A percentile compares a stretch with the other conserved stretches of the same genome.
Conservation (phyloP, 2,888 invertebrate species). For the Mythimna lalbum region DNA sequence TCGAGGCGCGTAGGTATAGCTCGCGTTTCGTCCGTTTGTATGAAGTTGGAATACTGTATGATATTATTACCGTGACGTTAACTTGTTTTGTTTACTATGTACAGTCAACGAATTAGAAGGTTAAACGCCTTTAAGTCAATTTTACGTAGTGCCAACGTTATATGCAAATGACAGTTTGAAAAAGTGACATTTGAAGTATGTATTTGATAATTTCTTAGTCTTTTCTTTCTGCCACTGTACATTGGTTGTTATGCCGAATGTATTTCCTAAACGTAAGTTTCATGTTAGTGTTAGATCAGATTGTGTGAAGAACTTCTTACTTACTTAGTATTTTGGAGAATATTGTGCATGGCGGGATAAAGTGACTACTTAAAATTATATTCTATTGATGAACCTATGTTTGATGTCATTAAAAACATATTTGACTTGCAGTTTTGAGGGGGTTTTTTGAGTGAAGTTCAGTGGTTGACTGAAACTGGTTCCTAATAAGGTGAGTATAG, state of each 20-base stretch:
- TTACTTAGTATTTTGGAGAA: neutral
- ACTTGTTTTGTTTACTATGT: conserved; percentile 8
- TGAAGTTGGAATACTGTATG: too few relatives aligned
- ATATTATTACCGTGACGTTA: too few relatives aligned
- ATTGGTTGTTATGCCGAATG: conserved; percentile 4
- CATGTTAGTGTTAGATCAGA: conserved; percentile 50
- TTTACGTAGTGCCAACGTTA: conserved; percentile 21
- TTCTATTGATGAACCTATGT: too few relatives aligned
- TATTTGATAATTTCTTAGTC: neutral
- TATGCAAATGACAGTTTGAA: neutral
- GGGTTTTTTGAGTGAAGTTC: too few relatives aligned
- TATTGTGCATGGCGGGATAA: neutral
- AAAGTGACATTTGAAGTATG: neutral
- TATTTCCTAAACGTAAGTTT: conserved; percentile 47
- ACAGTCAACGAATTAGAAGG: conserved; percentile 12
- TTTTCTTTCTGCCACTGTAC: conserved; percentile 16
- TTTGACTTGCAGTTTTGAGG: too few relatives aligned
- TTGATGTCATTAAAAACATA: too few relatives aligned
- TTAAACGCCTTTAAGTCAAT: neutral
- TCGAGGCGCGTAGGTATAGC: too few relatives aligned
- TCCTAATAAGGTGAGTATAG: too few relatives aligned
- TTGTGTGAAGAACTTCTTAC: conserved; percentile 32
- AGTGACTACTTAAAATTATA: too few relatives aligned
- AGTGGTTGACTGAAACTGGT: too few relatives aligned
- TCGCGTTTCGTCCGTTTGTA: too few relatives aligned